phyloP scores from a whole-genome alignment of 2,797 vertebrate species.

The Rhinophrynus dorsalis region DNA sequence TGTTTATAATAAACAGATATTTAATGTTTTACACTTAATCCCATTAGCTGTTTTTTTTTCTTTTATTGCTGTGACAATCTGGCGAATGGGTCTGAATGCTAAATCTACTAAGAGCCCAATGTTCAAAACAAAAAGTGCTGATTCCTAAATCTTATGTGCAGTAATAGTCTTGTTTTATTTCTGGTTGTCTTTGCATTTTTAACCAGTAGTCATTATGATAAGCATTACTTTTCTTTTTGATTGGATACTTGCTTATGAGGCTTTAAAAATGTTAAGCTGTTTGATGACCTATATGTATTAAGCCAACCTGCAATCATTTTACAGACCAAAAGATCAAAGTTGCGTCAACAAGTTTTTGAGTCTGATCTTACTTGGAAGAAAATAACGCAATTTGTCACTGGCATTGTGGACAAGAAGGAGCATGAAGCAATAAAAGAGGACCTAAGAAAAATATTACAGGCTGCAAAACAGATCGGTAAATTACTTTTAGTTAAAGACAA shows the following conservation, averaged over 20 bases:
- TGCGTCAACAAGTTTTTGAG: slow-evolving; percentile 77
- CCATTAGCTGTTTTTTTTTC: too few relatives aligned
- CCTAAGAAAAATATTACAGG: slow-evolving; percentile 84
- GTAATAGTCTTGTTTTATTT: too few relatives aligned
- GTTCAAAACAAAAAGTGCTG: too few relatives aligned
- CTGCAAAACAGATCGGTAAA: slow-evolving; percentile 92
- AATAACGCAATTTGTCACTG: slow-evolving; percentile 83
- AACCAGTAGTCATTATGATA: not conserved
- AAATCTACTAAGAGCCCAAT: too few relatives aligned
- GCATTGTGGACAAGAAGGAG: slow-evolving; percentile 79
- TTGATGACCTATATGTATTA: slow-evolving; percentile 12
- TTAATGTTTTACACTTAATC: too few relatives aligned
- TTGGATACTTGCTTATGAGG: slow-evolving; percentile 19
- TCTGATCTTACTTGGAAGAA: slow-evolving; percentile 90
- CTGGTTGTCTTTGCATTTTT: too few relatives aligned
- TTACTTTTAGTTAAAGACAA: slow-evolving; percentile 45
- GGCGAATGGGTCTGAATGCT: too few relatives aligned
- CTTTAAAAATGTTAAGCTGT: too few relatives aligned
- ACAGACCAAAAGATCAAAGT: slow-evolving; percentile 86
- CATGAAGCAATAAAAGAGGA: slow-evolving; percentile 77
- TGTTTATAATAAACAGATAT: too few relatives aligned
- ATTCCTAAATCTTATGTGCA: too few relatives aligned
- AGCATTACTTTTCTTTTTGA: not conserved
- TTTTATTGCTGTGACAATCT: too few relatives aligned
- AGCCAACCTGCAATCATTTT: slow-evolving; percentile 54